Evolutionary conservation across 2,797 vertebrate species (phyloP).

Genomic region (Brachyrhaphis roseni): DNA sequence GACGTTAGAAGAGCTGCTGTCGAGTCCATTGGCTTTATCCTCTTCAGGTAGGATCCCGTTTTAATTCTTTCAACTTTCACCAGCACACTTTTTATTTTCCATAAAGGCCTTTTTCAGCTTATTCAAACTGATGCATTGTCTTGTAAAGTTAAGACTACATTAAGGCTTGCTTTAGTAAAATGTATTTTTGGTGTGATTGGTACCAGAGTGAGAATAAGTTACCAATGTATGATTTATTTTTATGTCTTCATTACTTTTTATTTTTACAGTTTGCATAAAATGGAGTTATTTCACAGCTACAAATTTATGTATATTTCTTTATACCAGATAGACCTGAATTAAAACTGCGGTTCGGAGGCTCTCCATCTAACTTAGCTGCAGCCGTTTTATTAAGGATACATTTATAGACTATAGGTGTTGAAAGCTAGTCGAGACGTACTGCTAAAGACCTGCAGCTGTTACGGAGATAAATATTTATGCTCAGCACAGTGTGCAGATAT

Average conservation of each 20-base stretch:
- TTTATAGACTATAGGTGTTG: background rate
- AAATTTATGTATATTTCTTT: background rate
- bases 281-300: background rate
- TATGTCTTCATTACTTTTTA: background rate
- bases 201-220: background rate
- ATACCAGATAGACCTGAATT: background rate
- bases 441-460: background rate
- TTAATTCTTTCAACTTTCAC: background rate
- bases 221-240: background rate
- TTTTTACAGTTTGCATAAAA: background rate
- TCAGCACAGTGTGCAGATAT: background rate
- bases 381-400: background rate
- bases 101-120: slow-evolving; percentile 19
- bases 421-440: background rate
- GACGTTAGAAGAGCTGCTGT: slow-evolving; percentile 97
- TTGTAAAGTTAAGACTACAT: background rate
- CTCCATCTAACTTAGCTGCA: background rate
- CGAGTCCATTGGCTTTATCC: slow-evolving; percentile 97
- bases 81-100: background rate
- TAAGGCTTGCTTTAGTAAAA: background rate
- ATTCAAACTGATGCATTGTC: background rate
- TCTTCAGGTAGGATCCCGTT: slow-evolving; percentile 90
- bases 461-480: background rate
- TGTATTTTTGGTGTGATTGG: background rate
- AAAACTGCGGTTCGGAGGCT: background rate